Evolutionary conservation across 2,797 vertebrate genomes (phyloP).

Genomic region (Protosalanx chinensis): DNA sequence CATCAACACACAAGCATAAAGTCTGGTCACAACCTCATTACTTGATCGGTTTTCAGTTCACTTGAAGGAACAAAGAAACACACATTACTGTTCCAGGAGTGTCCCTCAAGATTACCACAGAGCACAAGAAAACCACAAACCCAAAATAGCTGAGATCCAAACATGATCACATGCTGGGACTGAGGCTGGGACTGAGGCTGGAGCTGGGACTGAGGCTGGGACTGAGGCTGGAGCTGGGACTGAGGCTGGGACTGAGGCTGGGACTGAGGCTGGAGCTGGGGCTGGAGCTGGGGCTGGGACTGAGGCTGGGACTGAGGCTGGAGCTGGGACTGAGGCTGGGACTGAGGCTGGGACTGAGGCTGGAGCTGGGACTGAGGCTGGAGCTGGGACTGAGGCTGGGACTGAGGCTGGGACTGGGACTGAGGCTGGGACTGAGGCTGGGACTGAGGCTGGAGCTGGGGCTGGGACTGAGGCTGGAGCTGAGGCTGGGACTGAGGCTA

Average conservation of each 20-base stretch:
- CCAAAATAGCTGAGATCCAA: conserved; percentile 73
- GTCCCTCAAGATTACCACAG: conserved; percentile 64
- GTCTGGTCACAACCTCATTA: conserved; percentile 1
- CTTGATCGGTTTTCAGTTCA: neutral
- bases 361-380: conserved; percentile 15
- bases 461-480: too few species aligned
- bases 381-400: neutral
- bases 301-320: too few species aligned
- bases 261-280: too few species aligned
- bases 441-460: too few species aligned
- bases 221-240: too few species aligned
- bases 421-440: too few species aligned
- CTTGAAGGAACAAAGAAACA: neutral
- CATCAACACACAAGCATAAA: neutral
- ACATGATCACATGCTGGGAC: conserved; percentile 64
- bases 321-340: too few species aligned
- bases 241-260: too few species aligned
- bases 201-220: neutral
- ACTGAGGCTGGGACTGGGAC: too few species aligned
- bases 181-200: conserved; percentile 35
- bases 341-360: too few species aligned
- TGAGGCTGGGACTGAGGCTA: too few species aligned
- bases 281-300: too few species aligned
- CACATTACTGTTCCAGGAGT: conserved; percentile 25
- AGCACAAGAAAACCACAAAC: conserved; percentile 37